These are phyloP conservation scores for Choristoneura rosaceana DNA, from an alignment of 2,888 invertebrate species.

Conservation along the genomic window DNA sequence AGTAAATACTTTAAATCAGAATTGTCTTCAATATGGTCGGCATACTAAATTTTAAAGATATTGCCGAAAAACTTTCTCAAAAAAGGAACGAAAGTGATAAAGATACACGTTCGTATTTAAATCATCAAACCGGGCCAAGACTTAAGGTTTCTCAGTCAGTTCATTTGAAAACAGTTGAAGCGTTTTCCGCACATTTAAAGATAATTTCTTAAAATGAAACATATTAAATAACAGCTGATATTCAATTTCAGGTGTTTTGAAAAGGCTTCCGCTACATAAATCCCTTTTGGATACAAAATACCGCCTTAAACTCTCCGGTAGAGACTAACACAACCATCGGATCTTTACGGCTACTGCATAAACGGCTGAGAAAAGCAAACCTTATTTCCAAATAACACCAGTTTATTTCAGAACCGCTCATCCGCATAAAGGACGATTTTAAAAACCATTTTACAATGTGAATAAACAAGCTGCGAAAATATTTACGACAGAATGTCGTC, in stretches of 20 bases:
- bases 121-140: too few species aligned
- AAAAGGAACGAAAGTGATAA: too few species aligned
- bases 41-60: too few species aligned
- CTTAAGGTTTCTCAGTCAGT: too few species aligned
- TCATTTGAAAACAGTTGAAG: too few species aligned
- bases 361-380: conserved; percentile 10
- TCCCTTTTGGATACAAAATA: neutral
- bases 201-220: too few species aligned
- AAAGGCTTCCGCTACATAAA: neutral
- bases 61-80: too few species aligned
- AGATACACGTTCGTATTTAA: too few species aligned
- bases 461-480: conserved; percentile 43
- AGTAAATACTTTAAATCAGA: too few species aligned
- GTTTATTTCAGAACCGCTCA: conserved; percentile 13
- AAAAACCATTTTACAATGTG: conserved; percentile 33
- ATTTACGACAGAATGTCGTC: conserved; percentile 38
- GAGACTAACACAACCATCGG: neutral
- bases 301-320: neutral
- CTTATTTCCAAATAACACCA: conserved; percentile 17
- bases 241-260: neutral
- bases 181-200: too few species aligned
- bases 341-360: neutral
- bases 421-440: conserved; percentile 27
- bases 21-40: too few species aligned
- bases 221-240: neutral